Percentiles rank a stretch among this genome's conserved stretches.
Evolutionary conservation across 2,888 invertebrate genomes (phyloP).

Genomic region (Nymphalis urticae): DNA sequence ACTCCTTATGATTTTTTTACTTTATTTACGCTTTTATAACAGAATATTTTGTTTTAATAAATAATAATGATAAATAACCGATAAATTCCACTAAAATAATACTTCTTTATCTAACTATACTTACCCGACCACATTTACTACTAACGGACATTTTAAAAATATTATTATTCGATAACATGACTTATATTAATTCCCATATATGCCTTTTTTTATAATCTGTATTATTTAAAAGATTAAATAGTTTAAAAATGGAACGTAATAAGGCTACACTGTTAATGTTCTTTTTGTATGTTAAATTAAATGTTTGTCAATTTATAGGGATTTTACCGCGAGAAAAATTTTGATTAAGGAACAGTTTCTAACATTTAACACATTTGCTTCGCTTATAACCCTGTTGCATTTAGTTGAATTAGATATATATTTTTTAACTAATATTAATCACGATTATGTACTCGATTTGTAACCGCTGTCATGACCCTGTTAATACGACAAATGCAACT

Average conservation of each 20-base stretch:
- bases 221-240: too few relatives aligned
- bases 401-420: slow-evolving; percentile 21
- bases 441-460: too few relatives aligned
- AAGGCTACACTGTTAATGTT: too few relatives aligned
- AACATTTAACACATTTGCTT: slow-evolving; percentile 31
- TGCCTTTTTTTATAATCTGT: too few relatives aligned
- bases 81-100: neutral
- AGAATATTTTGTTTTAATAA: neutral
- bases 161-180: neutral
- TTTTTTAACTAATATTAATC: too few relatives aligned
- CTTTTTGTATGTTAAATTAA: too few relatives aligned
- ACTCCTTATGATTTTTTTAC: neutral
- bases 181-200: too few relatives aligned
- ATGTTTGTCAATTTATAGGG: neutral
- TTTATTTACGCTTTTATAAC: neutral
- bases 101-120: neutral
- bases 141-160: neutral
- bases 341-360: slow-evolving; percentile 19
- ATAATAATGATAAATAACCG: neutral
- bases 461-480: too few relatives aligned
- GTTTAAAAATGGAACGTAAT: too few relatives aligned
- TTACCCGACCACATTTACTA: slow-evolving; percentile 4
- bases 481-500: too few relatives aligned
- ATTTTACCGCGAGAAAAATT: neutral
- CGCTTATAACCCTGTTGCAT: slow-evolving; percentile 29